A percentile compares a stretch with the other conserved stretches of the same genome.
phyloP scores from a whole-genome alignment of 2,888 invertebrate genomes.

The Strigamia transsilvanica region DNA sequence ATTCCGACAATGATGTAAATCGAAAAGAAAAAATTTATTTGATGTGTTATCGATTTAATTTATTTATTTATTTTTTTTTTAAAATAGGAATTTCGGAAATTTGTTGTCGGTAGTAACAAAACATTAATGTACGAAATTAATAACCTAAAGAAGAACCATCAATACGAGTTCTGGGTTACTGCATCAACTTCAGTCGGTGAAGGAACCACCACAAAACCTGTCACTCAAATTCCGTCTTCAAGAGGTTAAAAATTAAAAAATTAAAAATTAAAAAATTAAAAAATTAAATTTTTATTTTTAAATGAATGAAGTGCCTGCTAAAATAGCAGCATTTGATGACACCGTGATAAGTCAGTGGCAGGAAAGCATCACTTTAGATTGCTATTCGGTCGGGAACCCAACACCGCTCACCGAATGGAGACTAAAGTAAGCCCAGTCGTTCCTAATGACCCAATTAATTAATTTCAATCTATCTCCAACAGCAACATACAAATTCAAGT shows the following conservation, averaged over 20 bases:
- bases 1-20: slow-evolving; percentile 55
- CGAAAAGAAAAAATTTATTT: not conserved
- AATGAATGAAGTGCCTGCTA: slow-evolving; percentile 55
- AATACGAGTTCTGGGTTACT: slow-evolving; percentile 62
- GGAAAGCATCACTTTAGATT: slow-evolving; percentile 54
- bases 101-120: slow-evolving; percentile 56
- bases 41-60: too few relatives aligned
- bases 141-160: slow-evolving; percentile 59
- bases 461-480: not conserved
- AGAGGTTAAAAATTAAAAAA: slow-evolving; percentile 59
- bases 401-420: slow-evolving; percentile 54
- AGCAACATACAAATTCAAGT: slow-evolving; percentile 22
- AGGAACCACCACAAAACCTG: slow-evolving; percentile 61
- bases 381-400: slow-evolving; percentile 56
- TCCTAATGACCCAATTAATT: not conserved
- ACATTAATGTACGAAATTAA: slow-evolving; percentile 58
- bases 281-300: not conserved
- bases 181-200: slow-evolving; percentile 63
- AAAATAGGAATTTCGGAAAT: slow-evolving; percentile 55
- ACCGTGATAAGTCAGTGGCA: slow-evolving; percentile 54
- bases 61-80: not conserved
- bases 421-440: slow-evolving; percentile 53
- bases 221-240: slow-evolving; percentile 60
- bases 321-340: slow-evolving; percentile 55
- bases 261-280: not conserved